phyloP scores from a whole-genome alignment of 2,888 invertebrate genomes.

The Chelonus formosanus region DNA sequence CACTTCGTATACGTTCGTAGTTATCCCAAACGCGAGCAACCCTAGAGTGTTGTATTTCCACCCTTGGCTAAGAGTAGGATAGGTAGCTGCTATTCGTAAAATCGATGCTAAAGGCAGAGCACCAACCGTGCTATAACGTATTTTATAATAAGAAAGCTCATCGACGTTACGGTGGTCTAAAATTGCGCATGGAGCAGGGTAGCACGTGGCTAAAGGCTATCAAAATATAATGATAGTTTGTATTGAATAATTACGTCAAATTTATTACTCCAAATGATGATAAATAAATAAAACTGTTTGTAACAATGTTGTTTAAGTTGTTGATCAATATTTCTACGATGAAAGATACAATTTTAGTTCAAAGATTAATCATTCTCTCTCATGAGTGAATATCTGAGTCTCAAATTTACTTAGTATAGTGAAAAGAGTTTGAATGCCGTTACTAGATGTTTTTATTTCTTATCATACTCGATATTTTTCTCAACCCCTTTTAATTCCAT shows the following conservation, averaged over 20 bases:
- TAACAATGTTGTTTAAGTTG: too few species aligned
- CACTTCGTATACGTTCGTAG: neutral
- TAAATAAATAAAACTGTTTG: too few species aligned
- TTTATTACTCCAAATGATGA: neutral
- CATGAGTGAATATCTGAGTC: too few species aligned
- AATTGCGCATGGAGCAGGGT: neutral
- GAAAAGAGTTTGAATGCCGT: too few species aligned
- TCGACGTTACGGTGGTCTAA: neutral
- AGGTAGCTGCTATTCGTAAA: conserved; percentile 7
- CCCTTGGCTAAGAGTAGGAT: neutral
- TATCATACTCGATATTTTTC: too few species aligned
- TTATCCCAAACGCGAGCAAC: neutral
- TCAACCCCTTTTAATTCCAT: too few species aligned
- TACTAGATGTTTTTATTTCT: too few species aligned
- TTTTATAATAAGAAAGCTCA: conserved; percentile 4
- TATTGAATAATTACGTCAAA: conserved; percentile 1
- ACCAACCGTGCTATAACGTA: neutral
- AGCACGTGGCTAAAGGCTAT: neutral
- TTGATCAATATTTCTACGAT: too few species aligned
- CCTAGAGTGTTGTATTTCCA: conserved; percentile 2
- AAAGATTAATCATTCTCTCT: too few species aligned
- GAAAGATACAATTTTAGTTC: too few species aligned
- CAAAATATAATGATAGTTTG: neutral
- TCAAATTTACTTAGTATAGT: too few species aligned
- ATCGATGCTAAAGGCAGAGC: conserved; percentile 5